Evolutionary conservation across 1,140 invertebrate genomes (phyloP).

Genomic region (Lucilia cuprina): DNA sequence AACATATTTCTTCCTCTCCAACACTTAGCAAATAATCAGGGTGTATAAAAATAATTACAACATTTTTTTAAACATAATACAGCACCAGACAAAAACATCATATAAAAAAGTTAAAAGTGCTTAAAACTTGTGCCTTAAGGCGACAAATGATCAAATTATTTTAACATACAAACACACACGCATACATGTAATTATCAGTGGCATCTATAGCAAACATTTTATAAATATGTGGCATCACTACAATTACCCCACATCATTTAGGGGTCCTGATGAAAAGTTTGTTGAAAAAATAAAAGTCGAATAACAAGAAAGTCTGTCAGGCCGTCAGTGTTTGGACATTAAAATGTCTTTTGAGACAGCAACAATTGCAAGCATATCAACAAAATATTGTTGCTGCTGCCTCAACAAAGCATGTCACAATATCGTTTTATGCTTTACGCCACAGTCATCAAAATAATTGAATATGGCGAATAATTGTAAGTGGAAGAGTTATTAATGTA

Average conservation of each 20-base stretch:
- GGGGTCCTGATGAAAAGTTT: not conserved
- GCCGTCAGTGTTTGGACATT: not conserved
- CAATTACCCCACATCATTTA: not conserved
- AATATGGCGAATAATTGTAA: not conserved
- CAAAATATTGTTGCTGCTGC: not conserved
- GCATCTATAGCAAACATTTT: not conserved
- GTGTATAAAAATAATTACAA: no score
- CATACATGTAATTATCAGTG: not conserved
- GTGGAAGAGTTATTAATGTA: not conserved
- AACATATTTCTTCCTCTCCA: no score
- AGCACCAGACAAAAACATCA: not conserved
- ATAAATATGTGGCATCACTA: not conserved
- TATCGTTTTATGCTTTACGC: not conserved
- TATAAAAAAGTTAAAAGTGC: not conserved
- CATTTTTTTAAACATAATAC: no score
- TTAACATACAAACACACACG: not conserved
- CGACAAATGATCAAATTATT: conserved; percentile 29
- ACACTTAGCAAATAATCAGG: not conserved
- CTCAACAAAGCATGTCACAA: not conserved
- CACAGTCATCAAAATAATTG: not conserved
- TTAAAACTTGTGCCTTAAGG: conserved; percentile 19
- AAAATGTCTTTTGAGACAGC: not conserved
- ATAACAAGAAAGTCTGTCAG: not conserved
- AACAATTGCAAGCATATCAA: not conserved
- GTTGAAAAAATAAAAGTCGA: not conserved